Conservation (phyloP, 2,113 vertebrate genomes). For the Tychaedon coryphoeus region DNA sequence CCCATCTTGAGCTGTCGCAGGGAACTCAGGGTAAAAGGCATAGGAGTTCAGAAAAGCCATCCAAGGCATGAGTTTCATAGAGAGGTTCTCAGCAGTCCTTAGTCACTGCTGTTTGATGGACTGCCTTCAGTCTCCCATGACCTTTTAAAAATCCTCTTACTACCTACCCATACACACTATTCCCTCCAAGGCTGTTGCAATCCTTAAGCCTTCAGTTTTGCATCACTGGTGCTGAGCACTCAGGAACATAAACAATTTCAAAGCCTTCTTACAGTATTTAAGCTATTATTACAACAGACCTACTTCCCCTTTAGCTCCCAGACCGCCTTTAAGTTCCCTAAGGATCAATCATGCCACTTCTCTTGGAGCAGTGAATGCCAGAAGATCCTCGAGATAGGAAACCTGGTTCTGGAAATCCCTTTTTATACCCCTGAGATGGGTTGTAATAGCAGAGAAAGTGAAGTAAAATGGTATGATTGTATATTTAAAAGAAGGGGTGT, state of each 20-base stretch:
- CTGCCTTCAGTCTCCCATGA: neutral
- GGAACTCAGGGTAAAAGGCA: neutral
- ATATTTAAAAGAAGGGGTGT: neutral
- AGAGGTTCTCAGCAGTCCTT: neutral
- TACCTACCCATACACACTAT: neutral
- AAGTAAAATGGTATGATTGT: neutral
- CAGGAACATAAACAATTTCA: neutral
- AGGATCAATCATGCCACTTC: neutral
- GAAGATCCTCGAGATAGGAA: neutral
- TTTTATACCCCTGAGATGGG: neutral
- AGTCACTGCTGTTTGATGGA: neutral
- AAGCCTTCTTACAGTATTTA: neutral
- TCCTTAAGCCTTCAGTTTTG: slow-evolving; percentile 17
- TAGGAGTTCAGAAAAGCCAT: neutral
- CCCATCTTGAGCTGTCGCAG: neutral
- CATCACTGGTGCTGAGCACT: neutral
- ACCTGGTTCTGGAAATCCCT: neutral
- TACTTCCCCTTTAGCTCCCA: neutral
- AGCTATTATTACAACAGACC: neutral
- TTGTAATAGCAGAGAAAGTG: neutral
- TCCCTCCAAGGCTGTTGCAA: neutral
- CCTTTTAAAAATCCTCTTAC: slow-evolving; percentile 42
- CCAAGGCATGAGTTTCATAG: neutral
- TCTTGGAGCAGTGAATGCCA: neutral
- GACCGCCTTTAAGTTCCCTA: neutral